Evolutionary conservation across 2,888 invertebrate genomes (phyloP).

Genomic region (Tipula unca): DNA sequence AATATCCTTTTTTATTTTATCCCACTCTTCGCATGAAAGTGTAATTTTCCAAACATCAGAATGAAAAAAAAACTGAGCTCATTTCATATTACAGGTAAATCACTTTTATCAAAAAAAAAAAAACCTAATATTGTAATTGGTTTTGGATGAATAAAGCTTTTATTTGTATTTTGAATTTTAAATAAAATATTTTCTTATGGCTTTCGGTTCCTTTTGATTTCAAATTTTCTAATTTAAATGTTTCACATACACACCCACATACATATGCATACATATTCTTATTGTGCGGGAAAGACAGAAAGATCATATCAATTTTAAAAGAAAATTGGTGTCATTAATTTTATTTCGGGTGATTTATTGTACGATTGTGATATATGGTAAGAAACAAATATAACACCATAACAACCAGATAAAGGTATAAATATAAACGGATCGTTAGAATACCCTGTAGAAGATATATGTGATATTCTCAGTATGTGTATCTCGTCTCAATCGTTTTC

Average conservation of each 20-base stretch:
- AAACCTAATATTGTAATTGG: not conserved
- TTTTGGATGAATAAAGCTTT: slow-evolving; percentile 1
- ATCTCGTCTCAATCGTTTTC: not conserved
- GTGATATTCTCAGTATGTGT: not conserved
- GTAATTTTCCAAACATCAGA: not conserved
- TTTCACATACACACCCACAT: not conserved
- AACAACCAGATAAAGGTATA: not conserved
- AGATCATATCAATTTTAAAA: not conserved
- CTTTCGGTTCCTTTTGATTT: not conserved
- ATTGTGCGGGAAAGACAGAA: not conserved
- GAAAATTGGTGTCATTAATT: not conserved
- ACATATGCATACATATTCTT: not conserved
- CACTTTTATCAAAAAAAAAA: not conserved
- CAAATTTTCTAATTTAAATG: not conserved
- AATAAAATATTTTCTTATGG: not conserved
- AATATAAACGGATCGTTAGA: not conserved
- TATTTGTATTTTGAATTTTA: not conserved
- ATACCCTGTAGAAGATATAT: not conserved
- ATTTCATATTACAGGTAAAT: not conserved
- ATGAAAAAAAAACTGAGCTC: not conserved
- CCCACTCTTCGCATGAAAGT: not conserved
- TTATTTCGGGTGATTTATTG: not conserved
- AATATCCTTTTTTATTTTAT: not conserved
- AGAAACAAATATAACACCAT: not conserved
- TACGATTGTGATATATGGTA: not conserved